Conservation (phyloP, 2,113 vertebrate genomes). For the Colinus virginianus region DNA sequence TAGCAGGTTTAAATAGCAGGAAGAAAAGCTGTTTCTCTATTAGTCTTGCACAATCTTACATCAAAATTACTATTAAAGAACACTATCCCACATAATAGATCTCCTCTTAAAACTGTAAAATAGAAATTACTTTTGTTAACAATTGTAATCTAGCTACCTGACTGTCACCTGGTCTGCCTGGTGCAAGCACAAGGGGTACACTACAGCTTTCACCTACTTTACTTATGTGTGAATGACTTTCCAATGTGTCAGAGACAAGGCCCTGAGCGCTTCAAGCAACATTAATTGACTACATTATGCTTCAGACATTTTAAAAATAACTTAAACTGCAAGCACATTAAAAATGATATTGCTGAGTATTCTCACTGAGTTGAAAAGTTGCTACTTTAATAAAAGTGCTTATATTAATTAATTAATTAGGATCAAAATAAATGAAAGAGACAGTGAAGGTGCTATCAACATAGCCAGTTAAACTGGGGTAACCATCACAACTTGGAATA, state of each 20-base stretch:
- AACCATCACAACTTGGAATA: background rate
- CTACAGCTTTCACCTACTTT: background rate
- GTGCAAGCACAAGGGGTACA: background rate
- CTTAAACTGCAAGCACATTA: background rate
- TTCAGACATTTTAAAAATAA: background rate
- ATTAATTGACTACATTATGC: background rate
- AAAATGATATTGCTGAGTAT: background rate
- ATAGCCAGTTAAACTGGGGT: background rate
- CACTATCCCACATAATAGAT: background rate
- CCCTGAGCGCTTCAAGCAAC: background rate
- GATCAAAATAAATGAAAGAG: background rate
- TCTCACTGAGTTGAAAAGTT: background rate
- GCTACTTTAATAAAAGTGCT: background rate
- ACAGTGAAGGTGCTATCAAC: background rate
- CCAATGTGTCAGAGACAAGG: background rate
- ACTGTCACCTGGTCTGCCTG: background rate
- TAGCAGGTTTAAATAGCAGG: conserved; percentile 8
- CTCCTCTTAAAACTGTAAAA: background rate
- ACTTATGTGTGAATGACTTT: background rate
- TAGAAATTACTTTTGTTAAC: background rate
- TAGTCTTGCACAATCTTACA: conserved; percentile 34
- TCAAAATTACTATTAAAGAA: conserved; percentile 5
- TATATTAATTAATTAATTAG: background rate
- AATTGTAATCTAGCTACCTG: background rate
- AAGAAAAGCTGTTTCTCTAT: conserved; percentile 24